A percentile compares a stretch with the other conserved stretches of the same genome.
Conservation (phyloP, 2,113 vertebrate genomes). For the Thamnophis sirtalis region DNA sequence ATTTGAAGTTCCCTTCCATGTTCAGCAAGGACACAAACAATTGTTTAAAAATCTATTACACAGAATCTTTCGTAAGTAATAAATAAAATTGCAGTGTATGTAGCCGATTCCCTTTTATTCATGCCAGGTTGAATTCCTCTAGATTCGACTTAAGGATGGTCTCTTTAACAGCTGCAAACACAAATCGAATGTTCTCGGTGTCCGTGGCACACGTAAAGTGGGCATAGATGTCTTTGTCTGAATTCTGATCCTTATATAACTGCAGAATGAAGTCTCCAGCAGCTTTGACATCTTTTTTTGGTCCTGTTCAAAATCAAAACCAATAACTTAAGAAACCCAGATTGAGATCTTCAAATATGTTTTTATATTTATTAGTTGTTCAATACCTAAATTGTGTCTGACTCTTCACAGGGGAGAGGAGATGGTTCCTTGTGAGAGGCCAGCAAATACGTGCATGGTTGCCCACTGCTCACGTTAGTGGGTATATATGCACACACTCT, state of each 20-base stretch:
- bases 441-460: neutral
- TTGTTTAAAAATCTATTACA: neutral
- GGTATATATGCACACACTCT: accelerated
- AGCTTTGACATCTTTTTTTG: conserved; percentile 73
- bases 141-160: conserved; percentile 87
- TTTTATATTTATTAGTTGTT: neutral
- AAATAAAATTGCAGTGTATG: neutral
- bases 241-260: conserved; percentile 85
- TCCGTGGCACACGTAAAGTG: conserved; percentile 87
- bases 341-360: neutral
- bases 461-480: too few relatives aligned
- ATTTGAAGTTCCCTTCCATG: neutral
- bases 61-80: neutral
- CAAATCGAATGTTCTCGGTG: conserved; percentile 86
- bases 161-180: conserved; percentile 86
- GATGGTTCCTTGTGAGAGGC: neutral
- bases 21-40: neutral
- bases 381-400: neutral
- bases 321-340: neutral
- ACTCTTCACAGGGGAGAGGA: neutral
- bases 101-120: conserved; percentile 7
- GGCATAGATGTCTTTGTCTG: conserved; percentile 81
- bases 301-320: conserved; percentile 64
- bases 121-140: conserved; percentile 82
- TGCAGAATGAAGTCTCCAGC: conserved; percentile 85